Evolutionary conservation across 2,113 vertebrate genomes (phyloP), one percentile per base, ranked within the genome.

Genomic region (Centropus unirufus): DNA sequence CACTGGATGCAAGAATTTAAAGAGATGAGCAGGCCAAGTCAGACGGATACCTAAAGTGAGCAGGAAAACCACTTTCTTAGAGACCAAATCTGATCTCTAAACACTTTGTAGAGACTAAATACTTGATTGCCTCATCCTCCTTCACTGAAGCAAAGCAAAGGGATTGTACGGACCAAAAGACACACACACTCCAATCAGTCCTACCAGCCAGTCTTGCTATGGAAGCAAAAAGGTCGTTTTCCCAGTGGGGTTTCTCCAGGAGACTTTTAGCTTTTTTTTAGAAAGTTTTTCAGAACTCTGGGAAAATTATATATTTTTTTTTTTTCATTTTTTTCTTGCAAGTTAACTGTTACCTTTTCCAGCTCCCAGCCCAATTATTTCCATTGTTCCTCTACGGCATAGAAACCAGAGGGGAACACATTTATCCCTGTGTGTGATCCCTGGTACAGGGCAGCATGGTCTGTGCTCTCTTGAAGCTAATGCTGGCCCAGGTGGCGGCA

Each of bases 171-270:
- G 34, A 59, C 73, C 51, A 49, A 89, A 84, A 75, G 26, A 47
- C 15, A 26, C 0, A 0, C 13, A 29, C 30, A 39, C 26, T 36
- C 36, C 11, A 0, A 27, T 73, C 26, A 44, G 36, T 39, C 22
- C 34, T 68, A 39, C 29, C 34, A 72, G n/a, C 29, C 16, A 30
- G 47, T n/a, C 54, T 75, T 69, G 62, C 67, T 79, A 18, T 3
- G 44, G 54, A 87, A 68, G 36, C 32, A 69, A 12, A 0, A 1
- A 40, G 36, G 12, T 64, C n/a, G 54, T 79, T 79, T 34, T 91
- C 29, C 44, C 46, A 61, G 17, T 57, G 29, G 19, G 62, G 73
- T 85, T 75, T 59, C 74, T 82, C 44, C 32, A 14, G 36, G 11
- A 87, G 42, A 29, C 55, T 74, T 73, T 66, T 61, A 83, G 57